phyloP scores from a whole-genome alignment of 2,888 invertebrate species.

The Hemistola chrysoprasaria region DNA sequence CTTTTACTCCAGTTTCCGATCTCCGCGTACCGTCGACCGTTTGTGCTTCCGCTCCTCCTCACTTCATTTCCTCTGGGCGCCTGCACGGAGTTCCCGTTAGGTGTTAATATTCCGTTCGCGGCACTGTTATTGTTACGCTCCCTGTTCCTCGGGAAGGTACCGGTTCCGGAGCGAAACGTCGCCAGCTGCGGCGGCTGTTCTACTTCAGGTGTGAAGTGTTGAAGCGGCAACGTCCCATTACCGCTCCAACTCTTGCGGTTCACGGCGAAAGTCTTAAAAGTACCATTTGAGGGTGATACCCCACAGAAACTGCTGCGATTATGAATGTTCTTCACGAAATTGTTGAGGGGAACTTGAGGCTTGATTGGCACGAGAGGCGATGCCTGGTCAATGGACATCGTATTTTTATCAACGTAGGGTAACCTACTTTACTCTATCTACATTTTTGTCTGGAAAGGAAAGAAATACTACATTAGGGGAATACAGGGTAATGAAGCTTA shows the following conservation, averaged over 20 bases:
- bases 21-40: conserved; percentile 82
- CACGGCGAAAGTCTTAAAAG: conserved; percentile 75
- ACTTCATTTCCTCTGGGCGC: conserved; percentile 78
- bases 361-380: conserved; percentile 78
- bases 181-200: conserved; percentile 66
- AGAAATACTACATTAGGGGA: conserved; percentile 53
- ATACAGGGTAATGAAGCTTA: conserved; percentile 41
- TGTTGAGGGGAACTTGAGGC: conserved; percentile 74
- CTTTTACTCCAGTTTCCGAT: conserved; percentile 83
- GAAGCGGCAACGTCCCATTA: conserved; percentile 76
- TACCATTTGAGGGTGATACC: conserved; percentile 72
- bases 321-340: conserved; percentile 79
- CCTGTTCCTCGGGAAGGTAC: conserved; percentile 76
- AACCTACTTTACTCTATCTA: conserved; percentile 66
- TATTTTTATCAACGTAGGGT: conserved; percentile 60
- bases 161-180: conserved; percentile 76
- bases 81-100: conserved; percentile 76
- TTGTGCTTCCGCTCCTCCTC: conserved; percentile 75
- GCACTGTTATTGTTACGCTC: conserved; percentile 74
- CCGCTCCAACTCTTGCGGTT: conserved; percentile 82
- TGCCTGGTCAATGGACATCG: conserved; percentile 80
- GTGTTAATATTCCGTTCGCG: conserved; percentile 76
- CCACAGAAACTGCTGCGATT: conserved; percentile 80
- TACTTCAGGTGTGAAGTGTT: conserved; percentile 69
- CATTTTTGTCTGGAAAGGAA: conserved; percentile 78